These are phyloP conservation scores for Prietella phreatophila DNA, from an alignment of 2,113 vertebrate genomes.

Conservation along the genomic window DNA sequence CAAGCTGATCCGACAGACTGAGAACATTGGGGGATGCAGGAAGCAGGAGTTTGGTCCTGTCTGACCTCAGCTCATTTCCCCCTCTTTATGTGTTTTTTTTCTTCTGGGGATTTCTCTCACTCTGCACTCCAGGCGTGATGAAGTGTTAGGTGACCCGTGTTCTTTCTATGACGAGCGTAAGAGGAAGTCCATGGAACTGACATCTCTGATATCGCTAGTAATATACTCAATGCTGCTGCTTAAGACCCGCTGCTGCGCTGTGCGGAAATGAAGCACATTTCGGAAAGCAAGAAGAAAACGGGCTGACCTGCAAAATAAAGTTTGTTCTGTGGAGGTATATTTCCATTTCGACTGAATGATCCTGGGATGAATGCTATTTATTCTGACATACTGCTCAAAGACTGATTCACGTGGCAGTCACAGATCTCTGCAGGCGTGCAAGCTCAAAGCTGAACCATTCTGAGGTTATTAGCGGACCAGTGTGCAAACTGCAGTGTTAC, in stretches of 20 bases:
- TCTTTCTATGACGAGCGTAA: conserved; percentile 17
- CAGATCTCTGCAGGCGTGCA: conserved; percentile 11
- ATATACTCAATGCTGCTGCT: neutral
- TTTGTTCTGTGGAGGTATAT: neutral
- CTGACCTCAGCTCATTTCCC: conserved; percentile 55
- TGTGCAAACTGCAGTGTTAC: conserved; percentile 45
- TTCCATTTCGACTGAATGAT: conserved; percentile 8
- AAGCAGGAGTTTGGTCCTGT: conserved; percentile 55
- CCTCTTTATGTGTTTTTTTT: conserved; percentile 51
- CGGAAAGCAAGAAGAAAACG: neutral
- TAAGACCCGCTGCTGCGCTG: neutral
- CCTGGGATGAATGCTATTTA: neutral
- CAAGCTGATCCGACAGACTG: conserved; percentile 44
- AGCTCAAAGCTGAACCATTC: conserved; percentile 19
- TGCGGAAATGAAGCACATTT: neutral
- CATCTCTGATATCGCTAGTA: conserved; percentile 27
- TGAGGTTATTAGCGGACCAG: conserved; percentile 52
- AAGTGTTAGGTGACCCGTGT: conserved; percentile 49
- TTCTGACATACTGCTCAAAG: neutral
- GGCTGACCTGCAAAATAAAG: neutral
- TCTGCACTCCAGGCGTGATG: conserved; percentile 48
- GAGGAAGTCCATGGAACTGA: neutral
- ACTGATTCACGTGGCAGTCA: conserved; percentile 36
- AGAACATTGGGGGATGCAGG: conserved; percentile 46
- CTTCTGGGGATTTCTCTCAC: conserved; percentile 44